A percentile compares a stretch with the other conserved stretches of the same genome.
These are phyloP conservation scores for Prionailurus viverrinus DNA, from an alignment of 2,113 vertebrate genomes.

Conservation along the genomic window DNA sequence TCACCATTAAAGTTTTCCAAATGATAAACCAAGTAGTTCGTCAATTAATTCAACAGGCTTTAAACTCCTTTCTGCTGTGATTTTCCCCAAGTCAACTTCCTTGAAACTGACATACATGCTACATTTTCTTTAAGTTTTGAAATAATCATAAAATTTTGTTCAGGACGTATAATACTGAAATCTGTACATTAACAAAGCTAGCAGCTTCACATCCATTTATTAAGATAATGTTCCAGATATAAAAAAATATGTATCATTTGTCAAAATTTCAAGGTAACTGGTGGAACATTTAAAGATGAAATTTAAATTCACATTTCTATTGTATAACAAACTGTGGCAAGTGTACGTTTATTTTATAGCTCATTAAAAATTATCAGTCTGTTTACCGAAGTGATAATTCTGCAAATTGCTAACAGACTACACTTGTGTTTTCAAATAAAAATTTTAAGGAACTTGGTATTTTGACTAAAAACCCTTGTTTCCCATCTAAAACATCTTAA, in stretches of 20 bases:
- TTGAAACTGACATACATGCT: neutral
- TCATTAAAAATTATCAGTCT: conserved; percentile 48
- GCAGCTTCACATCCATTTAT: conserved; percentile 50
- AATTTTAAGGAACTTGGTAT: conserved; percentile 30
- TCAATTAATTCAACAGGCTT: neutral
- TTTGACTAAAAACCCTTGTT: neutral
- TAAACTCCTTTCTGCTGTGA: neutral
- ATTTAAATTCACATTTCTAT: conserved; percentile 50
- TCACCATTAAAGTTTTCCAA: neutral
- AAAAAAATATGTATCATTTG: conserved; percentile 54
- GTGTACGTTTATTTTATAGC: conserved; percentile 56
- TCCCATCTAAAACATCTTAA: conserved; percentile 40
- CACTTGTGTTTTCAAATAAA: conserved; percentile 1
- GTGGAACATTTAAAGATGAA: conserved; percentile 74
- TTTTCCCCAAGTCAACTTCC: neutral
- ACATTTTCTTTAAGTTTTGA: neutral
- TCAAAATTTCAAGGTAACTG: conserved; percentile 67
- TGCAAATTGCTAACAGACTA: neutral
- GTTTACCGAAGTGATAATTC: conserved; percentile 21
- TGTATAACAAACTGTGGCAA: conserved; percentile 55
- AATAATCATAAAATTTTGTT: conserved; percentile 13
- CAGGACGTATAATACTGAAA: neutral
- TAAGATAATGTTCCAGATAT: conserved; percentile 59
- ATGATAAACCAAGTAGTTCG: neutral
- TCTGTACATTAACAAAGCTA: neutral